Conservation (phyloP, 2,888 invertebrate species). For the Chrysotoxum bicinctum region DNA sequence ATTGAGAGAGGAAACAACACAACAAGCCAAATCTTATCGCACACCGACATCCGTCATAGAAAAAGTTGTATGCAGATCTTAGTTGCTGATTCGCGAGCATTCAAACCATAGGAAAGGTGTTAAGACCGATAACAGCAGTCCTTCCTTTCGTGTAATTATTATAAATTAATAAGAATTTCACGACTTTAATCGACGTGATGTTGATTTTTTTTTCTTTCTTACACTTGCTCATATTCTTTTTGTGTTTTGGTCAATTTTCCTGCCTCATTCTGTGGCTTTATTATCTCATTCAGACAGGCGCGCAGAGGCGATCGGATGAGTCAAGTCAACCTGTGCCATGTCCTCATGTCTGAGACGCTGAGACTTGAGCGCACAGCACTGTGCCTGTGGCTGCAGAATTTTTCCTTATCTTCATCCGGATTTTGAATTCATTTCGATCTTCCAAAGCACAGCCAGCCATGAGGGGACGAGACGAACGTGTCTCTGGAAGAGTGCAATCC, state of each 20-base stretch:
- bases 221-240: background rate
- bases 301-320: conserved; percentile 42
- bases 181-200: conserved; percentile 41
- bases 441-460: background rate
- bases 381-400: conserved; percentile 48
- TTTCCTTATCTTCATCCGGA: conserved; percentile 70
- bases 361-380: background rate
- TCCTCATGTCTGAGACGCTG: background rate
- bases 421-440: conserved; percentile 68
- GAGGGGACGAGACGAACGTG: background rate
- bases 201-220: background rate
- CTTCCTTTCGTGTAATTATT: conserved; percentile 45
- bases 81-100: conserved; percentile 31
- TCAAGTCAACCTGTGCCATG: conserved; percentile 36
- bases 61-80: conserved; percentile 53
- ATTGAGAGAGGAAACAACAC: background rate
- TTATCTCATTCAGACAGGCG: conserved; percentile 45
- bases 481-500: conserved; percentile 11
- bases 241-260: background rate
- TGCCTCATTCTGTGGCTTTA: conserved; percentile 27
- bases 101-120: conserved; percentile 48
- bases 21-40: conserved; percentile 48
- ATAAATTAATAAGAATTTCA: conserved; percentile 65
- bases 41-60: conserved; percentile 62
- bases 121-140: conserved; percentile 53